phyloP scores from a whole-genome alignment of 2,113 vertebrate species.

The Copsychus sechellarum region DNA sequence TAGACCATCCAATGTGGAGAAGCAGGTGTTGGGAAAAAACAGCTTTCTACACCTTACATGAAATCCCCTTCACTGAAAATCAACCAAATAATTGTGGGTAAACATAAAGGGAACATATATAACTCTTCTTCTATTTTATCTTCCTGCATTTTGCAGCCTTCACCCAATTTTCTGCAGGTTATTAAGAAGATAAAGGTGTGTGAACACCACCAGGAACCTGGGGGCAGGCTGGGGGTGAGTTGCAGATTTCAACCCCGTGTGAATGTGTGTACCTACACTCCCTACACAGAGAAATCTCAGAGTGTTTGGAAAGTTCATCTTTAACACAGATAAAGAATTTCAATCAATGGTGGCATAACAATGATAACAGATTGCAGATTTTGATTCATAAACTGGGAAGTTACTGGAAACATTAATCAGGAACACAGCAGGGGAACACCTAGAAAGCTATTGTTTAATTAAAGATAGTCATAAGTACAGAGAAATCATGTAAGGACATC shows the following conservation, averaged over 20 bases:
- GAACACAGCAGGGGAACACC: constrained; percentile 26
- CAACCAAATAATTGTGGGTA: background rate
- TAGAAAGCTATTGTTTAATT: constrained; percentile 63
- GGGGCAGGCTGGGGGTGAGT: background rate
- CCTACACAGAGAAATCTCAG: background rate
- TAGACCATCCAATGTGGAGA: background rate
- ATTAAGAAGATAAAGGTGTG: background rate
- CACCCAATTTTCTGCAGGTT: background rate
- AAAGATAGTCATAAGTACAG: constrained; percentile 15
- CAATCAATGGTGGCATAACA: background rate
- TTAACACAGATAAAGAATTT: background rate
- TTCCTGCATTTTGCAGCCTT: background rate
- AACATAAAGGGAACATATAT: background rate
- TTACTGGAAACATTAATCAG: constrained; percentile 31
- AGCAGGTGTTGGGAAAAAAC: background rate
- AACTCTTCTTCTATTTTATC: background rate
- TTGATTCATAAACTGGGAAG: constrained; percentile 5
- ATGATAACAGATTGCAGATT: background rate
- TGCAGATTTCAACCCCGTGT: background rate
- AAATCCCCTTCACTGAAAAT: background rate
- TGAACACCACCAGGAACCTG: background rate
- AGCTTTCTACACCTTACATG: background rate
- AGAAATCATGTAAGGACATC: background rate
- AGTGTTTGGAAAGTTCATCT: background rate
- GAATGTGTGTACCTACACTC: accelerated